These are phyloP conservation scores for Heliothis peltigera DNA, from an alignment of 2,888 invertebrate species.

Conservation along the genomic window DNA sequence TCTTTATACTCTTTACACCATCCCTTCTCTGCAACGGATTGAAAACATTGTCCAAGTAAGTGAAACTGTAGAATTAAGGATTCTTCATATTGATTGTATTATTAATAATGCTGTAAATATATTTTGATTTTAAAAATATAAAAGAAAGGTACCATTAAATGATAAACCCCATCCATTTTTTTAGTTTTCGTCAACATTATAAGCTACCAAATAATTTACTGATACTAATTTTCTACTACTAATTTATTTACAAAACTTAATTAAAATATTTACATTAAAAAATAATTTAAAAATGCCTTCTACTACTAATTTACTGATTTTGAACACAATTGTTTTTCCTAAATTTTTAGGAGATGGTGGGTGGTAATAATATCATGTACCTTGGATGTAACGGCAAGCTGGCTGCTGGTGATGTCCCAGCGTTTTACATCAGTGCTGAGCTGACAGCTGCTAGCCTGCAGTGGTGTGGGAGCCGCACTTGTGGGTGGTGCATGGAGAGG, in stretches of 20 bases:
- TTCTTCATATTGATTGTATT: no score
- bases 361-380: conserved; percentile 93
- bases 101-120: no score
- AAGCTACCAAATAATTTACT: no score
- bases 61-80: neutral
- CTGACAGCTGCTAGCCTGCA: conserved; percentile 95
- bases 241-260: no score
- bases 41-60: conserved; percentile 91
- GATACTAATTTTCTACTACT: no score
- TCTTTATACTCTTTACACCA: conserved; percentile 94
- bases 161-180: no score
- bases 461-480: conserved; percentile 95
- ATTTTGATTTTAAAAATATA: no score
- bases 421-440: conserved; percentile 86
- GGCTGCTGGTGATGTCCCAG: conserved; percentile 95
- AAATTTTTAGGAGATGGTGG: conserved; percentile 89
- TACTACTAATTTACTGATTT: neutral
- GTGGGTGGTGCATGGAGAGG: conserved; percentile 94
- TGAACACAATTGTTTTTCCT: neutral
- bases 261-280: no score
- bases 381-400: conserved; percentile 96
- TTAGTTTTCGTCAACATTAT: no score
- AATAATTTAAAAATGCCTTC: no score
- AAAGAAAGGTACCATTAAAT: no score
- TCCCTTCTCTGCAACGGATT: conserved; percentile 93